Conservation (phyloP, 2,888 invertebrate species). For the Agonopterix heracliana region DNA sequence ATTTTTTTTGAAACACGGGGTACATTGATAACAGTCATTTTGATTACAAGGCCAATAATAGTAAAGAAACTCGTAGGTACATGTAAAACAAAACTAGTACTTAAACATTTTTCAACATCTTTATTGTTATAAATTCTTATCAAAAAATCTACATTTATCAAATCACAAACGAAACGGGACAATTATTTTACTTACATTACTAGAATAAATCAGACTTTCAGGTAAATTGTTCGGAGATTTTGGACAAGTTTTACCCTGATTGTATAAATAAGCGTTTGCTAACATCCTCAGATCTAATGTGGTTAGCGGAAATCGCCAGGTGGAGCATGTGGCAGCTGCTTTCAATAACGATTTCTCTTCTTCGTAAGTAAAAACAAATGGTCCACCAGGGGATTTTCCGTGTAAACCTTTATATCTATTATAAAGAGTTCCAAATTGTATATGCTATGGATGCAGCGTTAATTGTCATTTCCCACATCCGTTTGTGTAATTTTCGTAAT, state of each 20-base stretch:
- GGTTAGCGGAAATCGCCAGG: background rate
- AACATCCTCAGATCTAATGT: background rate
- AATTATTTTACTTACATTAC: no score
- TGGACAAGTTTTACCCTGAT: background rate
- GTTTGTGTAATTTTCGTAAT: slow-evolving; percentile 13
- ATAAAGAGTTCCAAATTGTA: slow-evolving; percentile 2
- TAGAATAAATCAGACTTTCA: no score
- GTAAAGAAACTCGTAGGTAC: no score
- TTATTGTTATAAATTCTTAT: no score
- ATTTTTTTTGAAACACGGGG: no score
- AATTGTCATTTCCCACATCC: slow-evolving; percentile 8
- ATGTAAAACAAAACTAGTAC: no score
- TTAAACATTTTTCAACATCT: no score
- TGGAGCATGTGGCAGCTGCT: background rate
- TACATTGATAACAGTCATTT: no score
- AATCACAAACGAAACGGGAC: no score
- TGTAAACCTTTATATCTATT: slow-evolving; percentile 2
- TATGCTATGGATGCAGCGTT: slow-evolving; percentile 8
- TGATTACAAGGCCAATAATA: no score
- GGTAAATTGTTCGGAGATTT: background rate
- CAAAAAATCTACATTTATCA: no score
- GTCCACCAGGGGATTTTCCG: slow-evolving; percentile 14
- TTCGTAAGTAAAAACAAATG: slow-evolving; percentile 11
- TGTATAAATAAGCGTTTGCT: background rate
- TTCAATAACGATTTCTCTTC: slow-evolving; percentile 10